phyloP scores from a whole-genome alignment of 2,797 vertebrate genomes.

The Sebastes iracundus region DNA sequence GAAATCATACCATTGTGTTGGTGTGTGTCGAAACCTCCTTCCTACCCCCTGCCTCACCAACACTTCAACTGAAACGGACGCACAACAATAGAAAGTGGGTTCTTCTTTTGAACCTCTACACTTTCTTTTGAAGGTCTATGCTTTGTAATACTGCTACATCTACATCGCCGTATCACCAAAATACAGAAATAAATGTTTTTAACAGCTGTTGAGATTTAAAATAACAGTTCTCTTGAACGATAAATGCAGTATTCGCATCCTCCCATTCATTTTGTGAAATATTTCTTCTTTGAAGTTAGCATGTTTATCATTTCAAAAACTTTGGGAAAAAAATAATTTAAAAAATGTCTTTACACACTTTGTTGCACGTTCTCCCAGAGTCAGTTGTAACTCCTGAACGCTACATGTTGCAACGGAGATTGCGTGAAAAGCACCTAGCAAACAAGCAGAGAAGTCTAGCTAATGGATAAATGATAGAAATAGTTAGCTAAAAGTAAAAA shows the following conservation, averaged over 20 bases:
- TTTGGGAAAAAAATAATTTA: no score
- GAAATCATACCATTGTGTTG: conserved; percentile 63
- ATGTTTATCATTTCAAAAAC: not conserved
- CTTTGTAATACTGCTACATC: not conserved
- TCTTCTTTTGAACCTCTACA: not conserved
- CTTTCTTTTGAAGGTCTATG: not conserved
- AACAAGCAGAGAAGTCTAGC: not conserved
- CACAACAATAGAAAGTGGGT: conserved; percentile 21
- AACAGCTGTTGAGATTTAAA: not conserved
- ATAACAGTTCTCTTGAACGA: not conserved
- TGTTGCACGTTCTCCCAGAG: not conserved
- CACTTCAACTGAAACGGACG: conserved; percentile 7
- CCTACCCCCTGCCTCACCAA: conserved; percentile 31
- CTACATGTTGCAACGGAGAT: not conserved
- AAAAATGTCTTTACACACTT: no score
- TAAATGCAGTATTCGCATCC: not conserved
- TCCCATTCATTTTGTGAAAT: not conserved
- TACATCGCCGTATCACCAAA: not conserved
- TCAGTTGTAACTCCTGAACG: not conserved
- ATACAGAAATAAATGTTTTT: not conserved
- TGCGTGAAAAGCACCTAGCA: not conserved
- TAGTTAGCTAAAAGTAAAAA: not conserved
- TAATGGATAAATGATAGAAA: not conserved
- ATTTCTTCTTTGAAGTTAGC: not conserved
- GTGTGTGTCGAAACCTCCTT: conserved; percentile 50